Evolutionary conservation across 1,140 invertebrate genomes (phyloP), one percentile per base, ranked within the genome.

Genomic region (Dendrolimus kikuchii): DNA sequence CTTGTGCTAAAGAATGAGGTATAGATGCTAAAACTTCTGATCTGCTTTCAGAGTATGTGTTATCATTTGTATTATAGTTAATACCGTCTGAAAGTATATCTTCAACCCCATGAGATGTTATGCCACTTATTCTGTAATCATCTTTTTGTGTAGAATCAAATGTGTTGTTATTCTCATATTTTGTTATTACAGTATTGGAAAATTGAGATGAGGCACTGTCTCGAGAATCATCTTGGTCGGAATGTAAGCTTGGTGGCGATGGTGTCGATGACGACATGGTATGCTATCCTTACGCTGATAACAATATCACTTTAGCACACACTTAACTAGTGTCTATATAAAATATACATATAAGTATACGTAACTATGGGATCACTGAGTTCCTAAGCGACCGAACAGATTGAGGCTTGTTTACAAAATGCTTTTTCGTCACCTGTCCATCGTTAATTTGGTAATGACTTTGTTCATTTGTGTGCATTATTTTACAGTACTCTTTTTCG

Each of bases 361-460:
- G 67, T 49, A 23, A 49, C 5, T 40, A 49, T 40, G 38, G 42
- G 37, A 66, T 60, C 63, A 74, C 62, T 59, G 64, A 68, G 53
- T 64, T 72, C 57, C 60, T 66, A 73, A 44, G 57, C 80, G 73
- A 75, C 81, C 68, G 72, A 57, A 65, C 68, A 37, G 68, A 70
- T 64, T 75, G 71, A 77, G 62, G 66, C 72, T 83, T 83, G 75
- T 86, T 84, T 81, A 86, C 78, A 74, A 84, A 86, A 86, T 84
- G 77, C 69, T 77, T 78, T 82, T 81, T 79, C 66, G 74, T 81
- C 69, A 83, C 80, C 80, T 79, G 77, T 67, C 71, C 77, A 64
- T 78, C 71, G 75, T 84, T 84, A 81, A 86, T 86, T 84, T 83
- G 73, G 77, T 84, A 86, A 86, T 86, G 78, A 76, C 73, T 80